A percentile compares a stretch with the other conserved stretches of the same genome.
phyloP scores from a whole-genome alignment of 2,888 invertebrate genomes.

The Galerucella nymphaeae region DNA sequence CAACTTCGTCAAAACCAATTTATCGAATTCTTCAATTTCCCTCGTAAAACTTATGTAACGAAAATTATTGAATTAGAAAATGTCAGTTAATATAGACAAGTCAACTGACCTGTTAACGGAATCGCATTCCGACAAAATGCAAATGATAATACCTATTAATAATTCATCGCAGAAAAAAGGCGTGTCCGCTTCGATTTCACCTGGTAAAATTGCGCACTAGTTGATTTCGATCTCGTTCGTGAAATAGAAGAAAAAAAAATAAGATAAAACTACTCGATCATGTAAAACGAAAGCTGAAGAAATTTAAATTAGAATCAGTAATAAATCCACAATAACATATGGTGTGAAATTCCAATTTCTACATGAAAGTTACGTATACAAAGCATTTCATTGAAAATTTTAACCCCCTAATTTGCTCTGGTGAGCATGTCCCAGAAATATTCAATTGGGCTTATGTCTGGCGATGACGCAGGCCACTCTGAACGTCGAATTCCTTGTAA shows the following conservation, averaged over 20 bases:
- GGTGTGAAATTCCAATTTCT: slow-evolving; percentile 33
- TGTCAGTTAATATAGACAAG: neutral
- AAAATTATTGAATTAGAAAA: slow-evolving; percentile 26
- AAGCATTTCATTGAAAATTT: neutral
- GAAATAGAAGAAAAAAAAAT: slow-evolving; percentile 19
- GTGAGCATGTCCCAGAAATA: no score
- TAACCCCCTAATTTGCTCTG: no score
- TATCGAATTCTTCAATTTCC: neutral
- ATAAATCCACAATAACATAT: slow-evolving; percentile 34
- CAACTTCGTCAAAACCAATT: neutral
- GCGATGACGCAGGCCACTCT: no score
- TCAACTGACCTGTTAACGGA: neutral
- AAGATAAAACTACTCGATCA: slow-evolving; percentile 27
- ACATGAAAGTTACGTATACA: slow-evolving; percentile 39
- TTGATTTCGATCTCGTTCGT: slow-evolving; percentile 21
- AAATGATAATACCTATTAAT: slow-evolving; percentile 27
- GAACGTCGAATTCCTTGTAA: no score
- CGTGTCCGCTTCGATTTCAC: slow-evolving; percentile 35
- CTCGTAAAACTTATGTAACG: neutral
- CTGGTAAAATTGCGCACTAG: slow-evolving; percentile 15
- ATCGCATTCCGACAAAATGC: neutral
- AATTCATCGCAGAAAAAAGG: slow-evolving; percentile 26
- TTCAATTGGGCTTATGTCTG: no score
- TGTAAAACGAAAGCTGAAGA: slow-evolving; percentile 35
- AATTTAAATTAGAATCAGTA: slow-evolving; percentile 30